These are phyloP conservation scores for Rhodinocichla rosea DNA, from an alignment of 2,113 vertebrate species.

Conservation along the genomic window DNA sequence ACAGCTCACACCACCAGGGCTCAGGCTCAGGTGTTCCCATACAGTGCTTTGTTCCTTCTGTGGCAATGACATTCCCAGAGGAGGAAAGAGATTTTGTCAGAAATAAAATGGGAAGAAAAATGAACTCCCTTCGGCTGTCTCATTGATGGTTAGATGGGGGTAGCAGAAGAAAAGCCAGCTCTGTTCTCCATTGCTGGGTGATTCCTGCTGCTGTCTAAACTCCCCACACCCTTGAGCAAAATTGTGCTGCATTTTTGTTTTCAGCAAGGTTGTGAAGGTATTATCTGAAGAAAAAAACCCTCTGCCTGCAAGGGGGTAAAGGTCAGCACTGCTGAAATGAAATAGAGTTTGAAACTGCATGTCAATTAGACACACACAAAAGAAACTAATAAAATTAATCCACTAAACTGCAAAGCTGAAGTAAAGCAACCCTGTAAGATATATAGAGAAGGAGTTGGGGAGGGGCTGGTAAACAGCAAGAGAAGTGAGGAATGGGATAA, in stretches of 20 bases:
- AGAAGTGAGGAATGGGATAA: background rate
- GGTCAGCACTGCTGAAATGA: constrained; percentile 53
- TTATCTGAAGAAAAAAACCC: background rate
- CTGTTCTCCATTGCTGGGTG: background rate
- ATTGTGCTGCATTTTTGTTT: background rate
- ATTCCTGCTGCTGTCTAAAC: background rate
- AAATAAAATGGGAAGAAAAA: background rate
- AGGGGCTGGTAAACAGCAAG: background rate
- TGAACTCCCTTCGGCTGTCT: background rate
- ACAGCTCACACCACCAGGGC: background rate
- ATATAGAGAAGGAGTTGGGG: background rate
- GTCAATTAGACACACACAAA: constrained; percentile 59
- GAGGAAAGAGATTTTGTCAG: background rate
- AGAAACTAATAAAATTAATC: constrained; percentile 61
- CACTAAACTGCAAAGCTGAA: constrained; percentile 8
- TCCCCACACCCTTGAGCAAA: background rate
- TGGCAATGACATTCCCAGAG: background rate
- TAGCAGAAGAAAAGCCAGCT: background rate
- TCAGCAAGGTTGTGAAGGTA: background rate
- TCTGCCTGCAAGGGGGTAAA: constrained; percentile 7
- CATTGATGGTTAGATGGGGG: background rate
- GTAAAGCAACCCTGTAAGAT: constrained; percentile 12
- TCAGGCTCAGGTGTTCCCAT: background rate
- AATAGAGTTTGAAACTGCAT: constrained; percentile 50
- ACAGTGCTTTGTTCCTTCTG: background rate